phyloP scores from a whole-genome alignment of 37 sponge, comb jelly and placozoan species.

The Cliona cf. orientalis region DNA sequence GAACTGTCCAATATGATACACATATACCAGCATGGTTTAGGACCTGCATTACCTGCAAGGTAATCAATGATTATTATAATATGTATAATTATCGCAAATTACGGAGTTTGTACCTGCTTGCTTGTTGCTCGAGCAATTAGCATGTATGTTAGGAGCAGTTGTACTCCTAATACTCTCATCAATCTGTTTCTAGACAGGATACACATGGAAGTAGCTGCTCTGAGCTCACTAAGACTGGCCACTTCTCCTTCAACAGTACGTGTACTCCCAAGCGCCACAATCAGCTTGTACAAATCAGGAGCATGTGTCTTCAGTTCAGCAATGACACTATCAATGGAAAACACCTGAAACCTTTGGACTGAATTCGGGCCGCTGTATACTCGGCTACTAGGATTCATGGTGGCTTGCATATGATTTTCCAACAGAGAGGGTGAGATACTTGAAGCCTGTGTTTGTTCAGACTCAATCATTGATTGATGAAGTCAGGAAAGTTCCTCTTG shows the following conservation, averaged over 20 bases:
- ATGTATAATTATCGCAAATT: neutral
- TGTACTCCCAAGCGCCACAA: neutral
- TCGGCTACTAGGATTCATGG: neutral
- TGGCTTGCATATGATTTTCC: neutral
- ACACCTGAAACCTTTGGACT: neutral
- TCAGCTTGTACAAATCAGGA: neutral
- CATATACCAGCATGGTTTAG: slow-evolving; percentile 31
- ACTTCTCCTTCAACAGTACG: neutral
- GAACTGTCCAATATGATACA: neutral
- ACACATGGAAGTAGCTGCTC: neutral
- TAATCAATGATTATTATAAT: too few relatives aligned
- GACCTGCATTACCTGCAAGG: neutral
- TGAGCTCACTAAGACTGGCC: neutral
- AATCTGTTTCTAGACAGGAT: slow-evolving; percentile 3
- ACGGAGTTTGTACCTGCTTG: neutral
- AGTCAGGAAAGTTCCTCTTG: too few relatives aligned
- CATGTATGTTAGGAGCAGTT: slow-evolving; percentile 26
- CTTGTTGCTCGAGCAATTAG: slow-evolving; percentile 37
- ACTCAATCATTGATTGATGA: too few relatives aligned
- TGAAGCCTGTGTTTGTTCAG: too few relatives aligned
- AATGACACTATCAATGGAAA: neutral
- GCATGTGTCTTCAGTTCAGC: neutral
- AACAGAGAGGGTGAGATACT: too few relatives aligned
- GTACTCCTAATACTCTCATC: slow-evolving; percentile 7
- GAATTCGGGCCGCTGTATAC: slow-evolving; percentile 14